These are phyloP conservation scores for Chrysotoxum bicinctum DNA, from an alignment of 2,888 invertebrate genomes.

Conservation along the genomic window DNA sequence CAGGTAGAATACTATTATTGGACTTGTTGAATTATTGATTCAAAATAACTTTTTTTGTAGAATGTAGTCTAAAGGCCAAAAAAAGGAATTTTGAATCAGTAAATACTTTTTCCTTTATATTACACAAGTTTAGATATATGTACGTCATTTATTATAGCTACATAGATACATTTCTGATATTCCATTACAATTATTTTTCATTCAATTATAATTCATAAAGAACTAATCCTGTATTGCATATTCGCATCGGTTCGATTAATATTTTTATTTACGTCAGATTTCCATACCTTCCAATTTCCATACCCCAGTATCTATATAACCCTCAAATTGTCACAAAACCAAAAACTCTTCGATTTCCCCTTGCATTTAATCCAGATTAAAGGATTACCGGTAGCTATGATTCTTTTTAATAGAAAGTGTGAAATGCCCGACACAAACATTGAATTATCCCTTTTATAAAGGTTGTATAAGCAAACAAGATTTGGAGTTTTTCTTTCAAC, in stretches of 20 bases:
- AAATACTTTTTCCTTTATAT: neutral
- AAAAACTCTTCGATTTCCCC: neutral
- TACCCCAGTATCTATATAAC: too few species aligned
- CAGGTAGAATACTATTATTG: too few species aligned
- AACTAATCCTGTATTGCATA: neutral
- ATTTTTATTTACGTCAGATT: neutral
- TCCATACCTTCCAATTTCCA: neutral
- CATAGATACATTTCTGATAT: neutral
- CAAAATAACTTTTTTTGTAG: too few species aligned
- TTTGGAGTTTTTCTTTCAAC: neutral
- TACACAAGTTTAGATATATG: too few species aligned
- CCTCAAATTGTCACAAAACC: neutral
- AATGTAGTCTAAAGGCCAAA: too few species aligned
- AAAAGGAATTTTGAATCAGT: too few species aligned
- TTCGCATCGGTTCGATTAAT: neutral
- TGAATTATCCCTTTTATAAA: constrained; percentile 2
- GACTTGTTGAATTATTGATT: too few species aligned
- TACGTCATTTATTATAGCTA: too few species aligned
- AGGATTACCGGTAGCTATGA: neutral
- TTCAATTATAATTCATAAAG: neutral
- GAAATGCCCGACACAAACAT: constrained; percentile 1
- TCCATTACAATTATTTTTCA: neutral
- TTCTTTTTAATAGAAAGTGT: constrained; percentile 1
- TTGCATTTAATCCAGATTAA: constrained; percentile 15
- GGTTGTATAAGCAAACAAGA: neutral